Evolutionary conservation across 1,140 invertebrate genomes (phyloP).

Genomic region (Augochlora pura): DNA sequence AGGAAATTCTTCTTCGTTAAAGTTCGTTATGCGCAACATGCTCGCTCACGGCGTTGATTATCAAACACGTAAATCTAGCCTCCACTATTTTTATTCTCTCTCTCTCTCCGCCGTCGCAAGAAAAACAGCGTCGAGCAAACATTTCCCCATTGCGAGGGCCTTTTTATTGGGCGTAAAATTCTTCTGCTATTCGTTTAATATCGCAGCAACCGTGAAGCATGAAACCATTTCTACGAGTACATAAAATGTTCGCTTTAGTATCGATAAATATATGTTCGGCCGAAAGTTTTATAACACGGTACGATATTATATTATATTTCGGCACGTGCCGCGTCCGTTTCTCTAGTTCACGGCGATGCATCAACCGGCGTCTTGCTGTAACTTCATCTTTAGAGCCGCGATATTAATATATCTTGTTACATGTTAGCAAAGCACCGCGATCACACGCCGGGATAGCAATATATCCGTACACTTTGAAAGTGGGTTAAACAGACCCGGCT

Average conservation of each 20-base stretch:
- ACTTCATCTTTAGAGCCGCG: background rate
- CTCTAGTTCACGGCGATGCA: background rate
- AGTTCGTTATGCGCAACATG: background rate
- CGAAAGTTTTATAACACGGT: background rate
- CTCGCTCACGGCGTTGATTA: background rate
- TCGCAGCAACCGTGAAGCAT: no score
- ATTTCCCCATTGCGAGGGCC: no score
- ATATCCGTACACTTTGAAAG: conserved; percentile 4
- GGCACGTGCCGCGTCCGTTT: no score
- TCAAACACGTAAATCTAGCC: background rate
- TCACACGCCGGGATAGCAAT: background rate
- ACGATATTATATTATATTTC: background rate
- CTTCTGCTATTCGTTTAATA: background rate
- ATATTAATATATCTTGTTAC: background rate
- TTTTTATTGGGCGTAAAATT: no score
- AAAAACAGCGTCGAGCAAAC: background rate
- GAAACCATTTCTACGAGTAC: no score
- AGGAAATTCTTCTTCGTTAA: background rate
- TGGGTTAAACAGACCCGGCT: conserved; percentile 3
- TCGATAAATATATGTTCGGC: background rate
- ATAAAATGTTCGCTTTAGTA: no score
- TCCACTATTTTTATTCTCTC: no score
- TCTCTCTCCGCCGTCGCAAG: no score
- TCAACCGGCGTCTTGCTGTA: background rate
- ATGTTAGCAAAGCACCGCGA: background rate